A percentile compares a stretch with the other conserved stretches of the same genome.
Evolutionary conservation across 1,140 invertebrate species (phyloP).

Genomic region (Rhopalosiphum padi): DNA sequence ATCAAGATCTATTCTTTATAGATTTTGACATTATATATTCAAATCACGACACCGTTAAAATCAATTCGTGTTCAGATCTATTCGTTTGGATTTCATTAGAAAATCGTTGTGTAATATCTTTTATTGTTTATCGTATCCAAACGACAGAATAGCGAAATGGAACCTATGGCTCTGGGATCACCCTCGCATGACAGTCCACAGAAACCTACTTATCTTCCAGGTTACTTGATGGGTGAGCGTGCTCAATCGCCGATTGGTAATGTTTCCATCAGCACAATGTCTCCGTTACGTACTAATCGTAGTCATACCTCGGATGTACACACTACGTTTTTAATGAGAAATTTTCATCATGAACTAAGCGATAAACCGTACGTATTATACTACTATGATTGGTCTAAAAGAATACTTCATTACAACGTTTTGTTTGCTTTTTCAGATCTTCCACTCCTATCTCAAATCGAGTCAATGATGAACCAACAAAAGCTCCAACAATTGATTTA

Average conservation of each 20-base stretch:
- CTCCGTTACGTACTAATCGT: constrained; percentile 26
- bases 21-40: background rate
- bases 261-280: constrained; percentile 30
- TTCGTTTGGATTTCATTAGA: background rate
- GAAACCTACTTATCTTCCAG: constrained; percentile 43
- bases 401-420: background rate
- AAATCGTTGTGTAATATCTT: background rate
- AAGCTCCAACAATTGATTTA: constrained; percentile 50
- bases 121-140: background rate
- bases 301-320: constrained; percentile 8
- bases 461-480: constrained; percentile 42
- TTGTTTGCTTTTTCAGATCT: background rate
- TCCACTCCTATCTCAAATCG: constrained; percentile 52
- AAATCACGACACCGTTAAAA: background rate
- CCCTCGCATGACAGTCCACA: constrained; percentile 42
- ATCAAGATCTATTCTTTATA: no score
- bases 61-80: background rate
- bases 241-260: constrained; percentile 27
- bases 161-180: constrained; percentile 42
- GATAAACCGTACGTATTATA: constrained; percentile 35
- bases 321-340: constrained; percentile 43
- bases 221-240: constrained; percentile 49
- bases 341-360: constrained; percentile 45
- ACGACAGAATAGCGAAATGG: background rate
- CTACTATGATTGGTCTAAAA: background rate